Conservation (phyloP, 2,113 vertebrate species). For the Lanius collurio region DNA sequence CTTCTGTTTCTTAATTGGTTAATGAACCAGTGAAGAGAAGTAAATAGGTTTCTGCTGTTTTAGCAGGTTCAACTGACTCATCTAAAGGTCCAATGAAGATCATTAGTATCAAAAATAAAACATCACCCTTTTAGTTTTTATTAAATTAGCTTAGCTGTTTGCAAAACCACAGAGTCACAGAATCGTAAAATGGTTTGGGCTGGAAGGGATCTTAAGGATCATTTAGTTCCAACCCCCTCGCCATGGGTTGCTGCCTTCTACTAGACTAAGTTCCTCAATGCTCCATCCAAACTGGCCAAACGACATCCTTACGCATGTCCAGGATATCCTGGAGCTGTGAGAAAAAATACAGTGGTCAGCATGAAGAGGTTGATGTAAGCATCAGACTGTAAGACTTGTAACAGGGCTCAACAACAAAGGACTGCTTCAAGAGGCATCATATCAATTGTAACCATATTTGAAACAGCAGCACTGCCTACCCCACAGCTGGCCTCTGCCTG, state of each 20-base stretch:
- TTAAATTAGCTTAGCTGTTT: background rate
- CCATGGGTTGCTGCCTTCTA: background rate
- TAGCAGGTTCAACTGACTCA: background rate
- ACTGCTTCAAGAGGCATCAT: background rate
- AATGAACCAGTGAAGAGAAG: background rate
- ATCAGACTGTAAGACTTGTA: background rate
- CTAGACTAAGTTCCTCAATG: background rate
- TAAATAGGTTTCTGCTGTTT: background rate
- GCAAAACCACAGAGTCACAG: background rate
- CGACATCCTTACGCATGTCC: background rate
- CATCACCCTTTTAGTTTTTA: background rate
- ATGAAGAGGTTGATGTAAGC: background rate
- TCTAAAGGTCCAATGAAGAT: background rate
- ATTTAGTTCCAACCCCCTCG: background rate
- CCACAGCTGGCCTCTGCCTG: background rate
- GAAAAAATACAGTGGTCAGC: background rate
- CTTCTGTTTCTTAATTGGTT: background rate
- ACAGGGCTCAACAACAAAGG: background rate
- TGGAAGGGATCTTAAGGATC: background rate
- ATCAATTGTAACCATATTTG: background rate
- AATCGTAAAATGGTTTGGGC: background rate
- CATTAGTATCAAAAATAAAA: background rate
- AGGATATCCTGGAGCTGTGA: background rate
- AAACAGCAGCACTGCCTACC: accelerated
- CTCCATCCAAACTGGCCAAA: background rate